phyloP scores from a whole-genome alignment of 2,113 vertebrate genomes.

The Barbus barbus region DNA sequence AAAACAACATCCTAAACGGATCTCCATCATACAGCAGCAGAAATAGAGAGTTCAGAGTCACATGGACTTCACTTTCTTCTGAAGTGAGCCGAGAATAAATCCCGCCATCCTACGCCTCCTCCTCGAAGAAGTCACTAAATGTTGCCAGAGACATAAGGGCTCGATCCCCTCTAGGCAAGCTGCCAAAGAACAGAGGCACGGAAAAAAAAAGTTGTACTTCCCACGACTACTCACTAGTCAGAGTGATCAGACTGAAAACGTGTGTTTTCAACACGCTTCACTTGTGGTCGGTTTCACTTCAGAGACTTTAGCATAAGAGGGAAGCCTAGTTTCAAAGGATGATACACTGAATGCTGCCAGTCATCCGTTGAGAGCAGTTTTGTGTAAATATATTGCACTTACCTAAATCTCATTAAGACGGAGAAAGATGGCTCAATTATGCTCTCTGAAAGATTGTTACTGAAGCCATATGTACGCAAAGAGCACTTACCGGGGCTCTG shows the following conservation, averaged over 20 bases:
- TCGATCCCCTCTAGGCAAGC: constrained; percentile 12
- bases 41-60: constrained; percentile 1
- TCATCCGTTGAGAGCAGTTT: background rate
- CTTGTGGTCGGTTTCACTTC: background rate
- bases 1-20: background rate
- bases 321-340: background rate
- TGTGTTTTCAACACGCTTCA: background rate
- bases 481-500: background rate
- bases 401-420: background rate
- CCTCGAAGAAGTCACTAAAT: background rate
- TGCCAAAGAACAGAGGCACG: constrained; percentile 13
- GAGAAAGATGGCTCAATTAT: background rate
- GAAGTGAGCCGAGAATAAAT: constrained; percentile 3
- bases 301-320: background rate
- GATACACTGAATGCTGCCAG: background rate
- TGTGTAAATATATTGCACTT: background rate
- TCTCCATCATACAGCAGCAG: background rate
- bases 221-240: background rate
- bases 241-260: background rate
- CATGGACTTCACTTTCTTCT: background rate
- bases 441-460: background rate
- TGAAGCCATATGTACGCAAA: background rate
- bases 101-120: background rate
- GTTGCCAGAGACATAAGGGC: constrained; percentile 1
- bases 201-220: background rate